Conservation (phyloP, 1,140 invertebrate species). For the Lepidurus arcticus region DNA sequence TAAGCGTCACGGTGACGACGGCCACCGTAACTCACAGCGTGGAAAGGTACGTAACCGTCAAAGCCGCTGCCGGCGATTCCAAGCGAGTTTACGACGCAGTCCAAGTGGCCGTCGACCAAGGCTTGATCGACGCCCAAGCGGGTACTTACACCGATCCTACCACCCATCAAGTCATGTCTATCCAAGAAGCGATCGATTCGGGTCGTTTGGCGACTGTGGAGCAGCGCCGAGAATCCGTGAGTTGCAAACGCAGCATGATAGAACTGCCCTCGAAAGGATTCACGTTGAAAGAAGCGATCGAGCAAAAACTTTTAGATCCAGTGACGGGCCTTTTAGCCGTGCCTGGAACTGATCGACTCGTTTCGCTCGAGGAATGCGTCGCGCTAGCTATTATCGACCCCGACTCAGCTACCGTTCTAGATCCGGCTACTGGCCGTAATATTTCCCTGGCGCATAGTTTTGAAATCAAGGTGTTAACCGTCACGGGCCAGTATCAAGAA, state of each 20-base stretch:
- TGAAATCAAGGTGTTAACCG: conserved; percentile 69
- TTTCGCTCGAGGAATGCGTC: conserved; percentile 82
- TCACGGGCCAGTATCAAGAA: conserved; percentile 62
- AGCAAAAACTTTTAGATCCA: conserved; percentile 69
- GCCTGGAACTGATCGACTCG: conserved; percentile 73
- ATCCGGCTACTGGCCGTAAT: conserved; percentile 62
- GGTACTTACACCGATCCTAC: conserved; percentile 73
- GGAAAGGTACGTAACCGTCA: conserved; percentile 66
- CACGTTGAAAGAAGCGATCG: conserved; percentile 68
- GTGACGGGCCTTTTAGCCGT: conserved; percentile 76
- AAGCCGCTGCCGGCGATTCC: neutral
- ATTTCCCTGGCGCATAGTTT: conserved; percentile 66
- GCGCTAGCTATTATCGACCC: conserved; percentile 77
- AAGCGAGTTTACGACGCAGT: conserved; percentile 17
- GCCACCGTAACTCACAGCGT: conserved; percentile 76
- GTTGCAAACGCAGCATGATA: conserved; percentile 29
- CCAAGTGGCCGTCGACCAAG: conserved; percentile 56
- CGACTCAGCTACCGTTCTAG: conserved; percentile 68
- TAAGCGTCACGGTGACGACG: conserved; percentile 76
- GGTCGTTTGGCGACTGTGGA: conserved; percentile 44
- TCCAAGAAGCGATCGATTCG: conserved; percentile 68
- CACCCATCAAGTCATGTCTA: conserved; percentile 64
- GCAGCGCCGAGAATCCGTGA: conserved; percentile 40
- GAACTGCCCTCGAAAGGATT: conserved; percentile 76
- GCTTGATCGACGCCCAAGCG: conserved; percentile 69